These are phyloP conservation scores for Dissostichus mawsoni DNA, from an alignment of 2,113 vertebrate genomes.

Conservation along the genomic window DNA sequence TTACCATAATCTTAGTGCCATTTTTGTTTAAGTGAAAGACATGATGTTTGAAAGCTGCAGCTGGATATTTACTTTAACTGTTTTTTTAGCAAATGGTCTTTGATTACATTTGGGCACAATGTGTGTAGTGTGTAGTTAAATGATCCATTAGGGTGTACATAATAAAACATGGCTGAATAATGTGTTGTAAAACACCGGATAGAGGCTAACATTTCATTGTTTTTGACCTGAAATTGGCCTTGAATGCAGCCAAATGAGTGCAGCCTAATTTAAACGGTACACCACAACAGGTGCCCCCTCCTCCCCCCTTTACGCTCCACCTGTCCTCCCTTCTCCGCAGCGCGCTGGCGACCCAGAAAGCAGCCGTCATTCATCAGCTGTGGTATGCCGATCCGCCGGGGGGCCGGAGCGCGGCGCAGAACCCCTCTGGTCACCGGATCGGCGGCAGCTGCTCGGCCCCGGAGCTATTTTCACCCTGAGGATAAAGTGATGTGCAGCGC, in stretches of 20 bases:
- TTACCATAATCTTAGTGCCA: too few species aligned
- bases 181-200: background rate
- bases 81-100: too few species aligned
- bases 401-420: slow-evolving; percentile 68
- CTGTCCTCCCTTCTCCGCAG: slow-evolving; percentile 82
- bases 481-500: slow-evolving; percentile 78
- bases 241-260: slow-evolving; percentile 16
- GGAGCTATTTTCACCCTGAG: slow-evolving; percentile 84
- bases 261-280: slow-evolving; percentile 70
- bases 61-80: too few species aligned
- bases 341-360: slow-evolving; percentile 81
- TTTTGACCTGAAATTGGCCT: background rate
- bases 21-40: too few species aligned
- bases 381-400: slow-evolving; percentile 80
- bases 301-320: slow-evolving; percentile 73
- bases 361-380: slow-evolving; percentile 85
- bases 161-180: too few species aligned
- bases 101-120: too few species aligned
- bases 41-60: too few species aligned
- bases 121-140: too few species aligned
- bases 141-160: too few species aligned
- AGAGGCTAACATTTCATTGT: background rate
- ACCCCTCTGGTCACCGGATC: slow-evolving; percentile 84
- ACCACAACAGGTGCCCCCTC: slow-evolving; percentile 80
- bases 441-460: slow-evolving; percentile 82